Evolutionary conservation across 2,797 vertebrate species (phyloP), one percentile per base, ranked within the genome.

Genomic region (Phaenicophaeus curvirostris): DNA sequence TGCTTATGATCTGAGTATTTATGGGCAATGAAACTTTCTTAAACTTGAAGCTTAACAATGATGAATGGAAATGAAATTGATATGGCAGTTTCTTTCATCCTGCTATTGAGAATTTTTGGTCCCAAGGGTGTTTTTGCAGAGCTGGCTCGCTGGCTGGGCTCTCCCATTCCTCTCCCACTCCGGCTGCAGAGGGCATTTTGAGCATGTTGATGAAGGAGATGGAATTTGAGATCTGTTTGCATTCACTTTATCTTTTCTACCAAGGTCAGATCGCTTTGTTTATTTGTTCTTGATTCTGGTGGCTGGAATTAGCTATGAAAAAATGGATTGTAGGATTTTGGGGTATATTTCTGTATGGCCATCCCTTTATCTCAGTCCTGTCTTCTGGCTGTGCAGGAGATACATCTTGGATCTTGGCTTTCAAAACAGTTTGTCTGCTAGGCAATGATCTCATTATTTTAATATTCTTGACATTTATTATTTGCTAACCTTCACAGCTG

Each of bases 21-120:
- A 92, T 42, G 81, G 96, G 94, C 94, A 95, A 91, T 42, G 92
- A 91, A 94, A 96, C 88, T 96, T 97, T 48, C 89, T 77, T 68
- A 58, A 87, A 92, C 54, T 76, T 20, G 35, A 13, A 68, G 68
- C 53, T 67, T 61, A 88, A 62, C 72, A 7, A 61, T 71, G 94
- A 93, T 83, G 93, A 93, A 94, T 75, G 93, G 87, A 87, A 91
- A 79, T 37, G 72, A 66, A 94, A 95, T 87, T 58, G 94, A 93
- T 95, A 90, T 11, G 89, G 87, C 84, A 67, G 78, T 91, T 87
- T 44, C 91, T 96, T 95, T 95, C 79, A 87, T 81, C 73, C 74
- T 2, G 0, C 75, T 77, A 67, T 55, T 61, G 88, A 68, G 76
- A 28, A 27, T 57, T 54, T 54, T 42, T 39, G 74, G 59, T 86